phyloP scores from a whole-genome alignment of 2,113 vertebrate genomes.

The Rhabdornis inornatus region DNA sequence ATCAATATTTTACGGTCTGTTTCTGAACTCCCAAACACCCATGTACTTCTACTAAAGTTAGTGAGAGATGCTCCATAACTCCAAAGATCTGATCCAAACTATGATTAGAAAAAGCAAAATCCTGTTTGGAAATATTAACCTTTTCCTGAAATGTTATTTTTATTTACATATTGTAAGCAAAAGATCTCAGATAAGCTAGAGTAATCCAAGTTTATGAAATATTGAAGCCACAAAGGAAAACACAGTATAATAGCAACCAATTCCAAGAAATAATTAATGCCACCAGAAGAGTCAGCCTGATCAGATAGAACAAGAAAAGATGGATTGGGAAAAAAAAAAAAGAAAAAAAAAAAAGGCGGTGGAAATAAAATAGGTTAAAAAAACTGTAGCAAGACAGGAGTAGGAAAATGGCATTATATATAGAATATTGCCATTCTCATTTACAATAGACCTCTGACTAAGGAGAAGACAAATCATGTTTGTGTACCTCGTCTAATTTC shows the following conservation, averaged over 20 bases:
- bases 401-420: not conserved
- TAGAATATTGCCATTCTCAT: not conserved
- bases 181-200: not conserved
- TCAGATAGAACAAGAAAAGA: not conserved
- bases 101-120: not conserved
- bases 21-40: not conserved
- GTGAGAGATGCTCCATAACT: not conserved
- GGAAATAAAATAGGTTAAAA: not conserved
- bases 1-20: not conserved
- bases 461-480: accelerated
- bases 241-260: not conserved
- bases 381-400: not conserved
- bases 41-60: not conserved
- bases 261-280: not conserved
- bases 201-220: constrained; percentile 13
- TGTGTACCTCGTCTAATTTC: not conserved
- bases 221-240: not conserved
- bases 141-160: constrained; percentile 16
- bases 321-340: not conserved
- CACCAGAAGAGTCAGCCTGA: not conserved
- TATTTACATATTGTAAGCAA: constrained; percentile 1
- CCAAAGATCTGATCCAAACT: not conserved
- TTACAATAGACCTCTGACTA: not conserved
- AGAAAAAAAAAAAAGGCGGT: not conserved
- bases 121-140: not conserved